Evolutionary conservation across 2,113 vertebrate species (phyloP), one percentile per base, ranked within the genome.

Genomic region (Ailurus styani): DNA sequence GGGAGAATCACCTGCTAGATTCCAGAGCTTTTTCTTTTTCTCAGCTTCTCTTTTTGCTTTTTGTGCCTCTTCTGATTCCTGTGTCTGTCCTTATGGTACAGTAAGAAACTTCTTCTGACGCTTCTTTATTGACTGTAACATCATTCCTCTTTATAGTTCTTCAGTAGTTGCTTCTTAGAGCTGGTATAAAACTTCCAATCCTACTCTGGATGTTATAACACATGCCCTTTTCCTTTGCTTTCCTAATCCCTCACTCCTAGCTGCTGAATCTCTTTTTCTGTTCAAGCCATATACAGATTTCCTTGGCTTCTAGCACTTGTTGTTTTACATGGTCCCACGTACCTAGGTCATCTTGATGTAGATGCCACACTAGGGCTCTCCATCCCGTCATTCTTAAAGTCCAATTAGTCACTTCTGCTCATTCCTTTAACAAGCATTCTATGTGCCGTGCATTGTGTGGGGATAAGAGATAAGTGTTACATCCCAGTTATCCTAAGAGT

Each of bases 1-100:
- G 37, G 52, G 54, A 88, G n/a, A 88, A 57, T 96, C 25, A 84
- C 45, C 54, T 93, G 77, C 54, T 95, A n/a, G 45, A 94, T 90
- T 84, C 10, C 14, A 84, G 42, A 84, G 20, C 27, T 78, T 37
- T 70, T 87, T 85, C 13, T 23, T 37, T 77, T 40, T 42, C 29
- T 90, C 23, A 14, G 2, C 60, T 87, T 94, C 9, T 95, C 37
- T 83, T 7, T 34, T 90, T 96, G 25, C 7, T 50, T 40, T 87
- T 95, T 18, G 15, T 95, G 70, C n/a, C 14, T 70, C 52, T 95
- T 95, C 23, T 78, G 45, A 96, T 77, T 91, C 45, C 27, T 88
- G 52, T 62, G 14, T 91, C 78, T 96, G 13, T 68, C 40, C 40
- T 62, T 95, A 34, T 45, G 66, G 17, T 82, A 83, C 6, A 81